These are phyloP conservation scores for Centropristis striata DNA, from an alignment of 2,113 vertebrate genomes.

Conservation along the genomic window DNA sequence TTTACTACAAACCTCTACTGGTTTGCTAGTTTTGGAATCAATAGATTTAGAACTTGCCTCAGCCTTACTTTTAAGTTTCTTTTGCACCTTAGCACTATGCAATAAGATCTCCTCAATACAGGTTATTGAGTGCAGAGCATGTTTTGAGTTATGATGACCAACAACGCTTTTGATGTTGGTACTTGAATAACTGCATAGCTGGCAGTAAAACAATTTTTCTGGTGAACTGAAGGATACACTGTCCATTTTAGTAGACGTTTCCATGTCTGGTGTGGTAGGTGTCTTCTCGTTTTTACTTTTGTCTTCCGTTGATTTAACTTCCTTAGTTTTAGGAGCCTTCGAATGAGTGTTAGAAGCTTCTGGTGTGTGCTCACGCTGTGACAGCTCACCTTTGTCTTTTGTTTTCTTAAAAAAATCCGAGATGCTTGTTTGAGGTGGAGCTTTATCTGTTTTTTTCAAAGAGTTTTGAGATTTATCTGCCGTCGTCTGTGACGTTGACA, in stretches of 20 bases:
- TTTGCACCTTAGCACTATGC: conserved; percentile 86
- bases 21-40: background rate
- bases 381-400: background rate
- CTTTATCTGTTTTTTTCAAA: background rate
- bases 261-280: rapidly evolving
- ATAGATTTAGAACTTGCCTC: background rate
- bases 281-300: background rate
- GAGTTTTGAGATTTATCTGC: conserved; percentile 11
- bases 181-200: conserved; percentile 90
- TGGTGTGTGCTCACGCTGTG: background rate
- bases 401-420: background rate
- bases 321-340: background rate
- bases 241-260: background rate
- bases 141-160: conserved; percentile 91
- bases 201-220: conserved; percentile 86
- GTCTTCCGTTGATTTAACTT: background rate
- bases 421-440: background rate
- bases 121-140: conserved; percentile 82
- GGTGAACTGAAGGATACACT: conserved; percentile 16
- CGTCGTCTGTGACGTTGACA: background rate
- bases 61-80: conserved; percentile 72
- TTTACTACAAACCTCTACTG: background rate
- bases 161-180: conserved; percentile 89
- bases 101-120: conserved; percentile 83
- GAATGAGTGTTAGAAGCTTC: background rate